phyloP scores from a whole-genome alignment of 1,140 invertebrate genomes.

The Aethina tumida region DNA sequence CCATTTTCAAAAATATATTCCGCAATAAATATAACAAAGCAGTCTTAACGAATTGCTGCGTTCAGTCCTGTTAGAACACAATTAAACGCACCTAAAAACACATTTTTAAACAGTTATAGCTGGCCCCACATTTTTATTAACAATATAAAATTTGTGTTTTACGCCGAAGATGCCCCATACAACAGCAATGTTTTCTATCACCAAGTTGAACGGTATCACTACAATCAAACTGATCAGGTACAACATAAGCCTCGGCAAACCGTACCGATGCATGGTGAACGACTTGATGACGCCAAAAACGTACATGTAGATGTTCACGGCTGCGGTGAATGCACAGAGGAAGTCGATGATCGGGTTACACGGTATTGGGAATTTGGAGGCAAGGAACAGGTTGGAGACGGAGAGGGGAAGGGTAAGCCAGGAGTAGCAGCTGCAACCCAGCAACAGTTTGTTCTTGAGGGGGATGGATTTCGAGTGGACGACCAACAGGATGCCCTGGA shows the following conservation, averaged over 20 bases:
- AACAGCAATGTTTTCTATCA: constrained; percentile 90
- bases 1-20: no score
- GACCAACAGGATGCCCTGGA: constrained; percentile 91
- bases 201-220: constrained; percentile 83
- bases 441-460: constrained; percentile 67
- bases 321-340: constrained; percentile 79
- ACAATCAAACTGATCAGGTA: constrained; percentile 77
- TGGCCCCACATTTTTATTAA: constrained; percentile 75
- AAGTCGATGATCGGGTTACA: constrained; percentile 75
- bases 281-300: constrained; percentile 93
- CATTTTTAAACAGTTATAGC: constrained; percentile 36
- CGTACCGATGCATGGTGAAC: constrained; percentile 80
- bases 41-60: no score
- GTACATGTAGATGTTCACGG: constrained; percentile 92
- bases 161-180: constrained; percentile 86
- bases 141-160: constrained; percentile 92
- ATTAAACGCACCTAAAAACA: no score
- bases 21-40: no score
- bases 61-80: no score
- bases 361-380: constrained; percentile 73
- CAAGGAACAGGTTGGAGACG: constrained; percentile 79
- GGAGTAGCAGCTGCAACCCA: constrained; percentile 86
- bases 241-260: constrained; percentile 64
- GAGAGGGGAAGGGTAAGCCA: constrained; percentile 90
- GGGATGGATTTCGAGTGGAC: constrained; percentile 85